Evolutionary conservation across 1,140 invertebrate species (phyloP).

Genomic region (Berghia stephanieae): DNA sequence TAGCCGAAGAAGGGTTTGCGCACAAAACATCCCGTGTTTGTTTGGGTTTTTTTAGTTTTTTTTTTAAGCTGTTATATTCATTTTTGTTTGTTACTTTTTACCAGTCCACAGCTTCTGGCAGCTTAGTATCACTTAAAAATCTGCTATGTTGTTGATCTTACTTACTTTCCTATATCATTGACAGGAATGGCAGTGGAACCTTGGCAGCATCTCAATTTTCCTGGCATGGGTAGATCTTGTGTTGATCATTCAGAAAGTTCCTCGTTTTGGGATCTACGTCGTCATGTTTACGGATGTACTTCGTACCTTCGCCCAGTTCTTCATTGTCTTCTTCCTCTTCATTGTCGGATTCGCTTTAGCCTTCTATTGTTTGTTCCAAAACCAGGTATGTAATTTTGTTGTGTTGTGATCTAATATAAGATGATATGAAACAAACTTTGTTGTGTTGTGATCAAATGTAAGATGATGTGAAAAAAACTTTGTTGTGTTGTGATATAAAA

Average conservation of each 20-base stretch:
- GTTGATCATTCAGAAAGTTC: slow-evolving; percentile 69
- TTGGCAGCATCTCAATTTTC: slow-evolving; percentile 69
- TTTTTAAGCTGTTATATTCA: too few relatives aligned
- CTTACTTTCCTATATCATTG: background rate
- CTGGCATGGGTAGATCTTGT: slow-evolving; percentile 70
- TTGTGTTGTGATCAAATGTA: too few relatives aligned
- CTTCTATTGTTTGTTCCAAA: slow-evolving; percentile 68
- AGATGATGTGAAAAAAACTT: too few relatives aligned
- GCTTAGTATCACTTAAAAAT: too few relatives aligned
- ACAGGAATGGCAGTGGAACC: slow-evolving; percentile 70
- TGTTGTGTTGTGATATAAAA: too few relatives aligned
- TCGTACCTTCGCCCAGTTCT: slow-evolving; percentile 69
- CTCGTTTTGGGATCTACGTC: slow-evolving; percentile 71
- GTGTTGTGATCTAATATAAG: too few relatives aligned
- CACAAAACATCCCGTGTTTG: too few relatives aligned
- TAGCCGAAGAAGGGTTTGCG: too few relatives aligned
- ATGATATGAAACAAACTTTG: too few relatives aligned
- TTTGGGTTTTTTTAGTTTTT: too few relatives aligned
- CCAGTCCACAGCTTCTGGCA: too few relatives aligned
- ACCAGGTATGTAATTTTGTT: slow-evolving; percentile 57
- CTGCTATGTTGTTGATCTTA: background rate
- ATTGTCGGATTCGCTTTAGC: slow-evolving; percentile 70
- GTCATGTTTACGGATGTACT: slow-evolving; percentile 72
- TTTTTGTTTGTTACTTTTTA: too few relatives aligned
- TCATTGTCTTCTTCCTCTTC: slow-evolving; percentile 70